Percentiles rank a stretch among this genome's conserved stretches.
Conservation (phyloP, 2,113 vertebrate species). For the Egretta garzetta region DNA sequence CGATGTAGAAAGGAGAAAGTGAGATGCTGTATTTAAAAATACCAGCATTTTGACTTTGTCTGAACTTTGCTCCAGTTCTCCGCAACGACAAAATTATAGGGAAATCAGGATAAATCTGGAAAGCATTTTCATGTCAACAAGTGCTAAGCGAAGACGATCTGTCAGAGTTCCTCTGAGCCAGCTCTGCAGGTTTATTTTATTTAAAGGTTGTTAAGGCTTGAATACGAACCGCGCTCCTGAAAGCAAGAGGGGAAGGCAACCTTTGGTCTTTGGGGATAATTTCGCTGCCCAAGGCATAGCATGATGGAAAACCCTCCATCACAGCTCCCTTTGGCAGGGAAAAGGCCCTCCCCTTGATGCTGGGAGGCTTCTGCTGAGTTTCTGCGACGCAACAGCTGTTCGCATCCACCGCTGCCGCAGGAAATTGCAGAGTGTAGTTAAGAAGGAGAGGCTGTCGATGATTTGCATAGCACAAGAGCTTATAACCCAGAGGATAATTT, state of each 20-base stretch:
- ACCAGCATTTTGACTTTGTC: neutral
- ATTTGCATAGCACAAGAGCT: neutral
- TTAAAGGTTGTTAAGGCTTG: neutral
- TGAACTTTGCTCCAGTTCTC: constrained; percentile 37
- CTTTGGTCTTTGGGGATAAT: neutral
- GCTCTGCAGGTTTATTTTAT: neutral
- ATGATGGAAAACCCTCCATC: neutral
- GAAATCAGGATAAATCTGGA: neutral
- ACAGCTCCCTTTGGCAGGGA: neutral
- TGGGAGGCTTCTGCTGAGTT: neutral
- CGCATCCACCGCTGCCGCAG: neutral
- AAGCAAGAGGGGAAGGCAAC: neutral
- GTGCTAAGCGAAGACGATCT: neutral
- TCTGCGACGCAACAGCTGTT: neutral
- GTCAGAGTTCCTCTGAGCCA: neutral
- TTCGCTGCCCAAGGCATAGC: rapidly evolving
- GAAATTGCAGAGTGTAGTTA: neutral
- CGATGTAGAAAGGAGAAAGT: neutral
- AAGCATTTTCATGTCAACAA: neutral
- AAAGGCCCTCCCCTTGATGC: neutral
- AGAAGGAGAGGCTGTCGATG: neutral
- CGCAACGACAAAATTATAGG: neutral
- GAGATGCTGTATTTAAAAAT: constrained; percentile 26
- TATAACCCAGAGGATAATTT: neutral
- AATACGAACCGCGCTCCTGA: neutral